Base-by-base conservation (phyloP, 2,888 invertebrate species). In the Phyllotreta striolata region DNA sequence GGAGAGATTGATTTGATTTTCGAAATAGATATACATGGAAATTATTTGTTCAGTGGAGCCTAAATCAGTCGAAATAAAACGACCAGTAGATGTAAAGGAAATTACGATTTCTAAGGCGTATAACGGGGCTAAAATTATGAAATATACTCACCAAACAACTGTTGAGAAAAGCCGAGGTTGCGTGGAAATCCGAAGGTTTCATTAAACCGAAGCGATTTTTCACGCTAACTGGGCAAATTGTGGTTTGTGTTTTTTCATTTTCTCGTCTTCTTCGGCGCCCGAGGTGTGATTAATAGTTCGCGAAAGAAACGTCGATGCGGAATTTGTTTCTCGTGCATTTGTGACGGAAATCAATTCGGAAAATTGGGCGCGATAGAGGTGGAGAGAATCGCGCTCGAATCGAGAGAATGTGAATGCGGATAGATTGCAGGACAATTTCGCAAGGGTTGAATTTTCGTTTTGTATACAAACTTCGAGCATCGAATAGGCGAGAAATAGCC, bases 161-260 rank as follows among this genome's bases (percentile, higher is more conserved):
- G n/a, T n/a, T n/a, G n/a, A n/a, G n/a, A n/a, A n/a, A n/a, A n/a
- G n/a, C 24, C 24, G 24, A 24, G 4, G 2, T 24, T 24, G 4
- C 1, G 4, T 24, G 24, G n/a, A 24, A 24, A 24, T 24, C 24
- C 24, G 4, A 24, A 24, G 24, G 24, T 24, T 24, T 24, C 4
- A 24, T 3, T 24, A 24, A 24, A 24, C 2, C 24, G 4, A 3
- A 24, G 24, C 24, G 4, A 52, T 52, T 52, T 52, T 13, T 52
- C 52, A 52, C 52, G 38, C 38, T 38, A 38, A 52, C 52, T 14
- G 38, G 52, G 39, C 38, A 52, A 52, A 52, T 52, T 52, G 52
- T 8, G 52, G 52, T 52, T 52, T 52, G 37, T 52, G 52, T 52
- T 52, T 52, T n/a, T 52, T 52, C 52, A 38, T 52, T 38, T 52